Evolutionary conservation across 2,113 vertebrate genomes (phyloP).

Genomic region (Andinoacara biseriatus): DNA sequence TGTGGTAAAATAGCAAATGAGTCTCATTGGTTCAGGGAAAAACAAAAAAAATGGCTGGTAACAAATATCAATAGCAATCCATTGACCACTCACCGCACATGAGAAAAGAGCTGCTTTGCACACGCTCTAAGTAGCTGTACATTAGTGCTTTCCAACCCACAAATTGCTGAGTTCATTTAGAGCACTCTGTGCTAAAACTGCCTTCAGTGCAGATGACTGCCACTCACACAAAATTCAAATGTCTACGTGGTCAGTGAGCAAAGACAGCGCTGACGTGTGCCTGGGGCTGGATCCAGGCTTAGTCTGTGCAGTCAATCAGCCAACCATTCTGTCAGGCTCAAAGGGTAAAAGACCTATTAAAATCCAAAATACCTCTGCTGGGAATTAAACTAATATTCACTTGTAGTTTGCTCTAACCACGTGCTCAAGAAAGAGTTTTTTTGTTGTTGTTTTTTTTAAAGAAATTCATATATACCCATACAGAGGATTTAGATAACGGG

Average conservation of each 20-base stretch:
- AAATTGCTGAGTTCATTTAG: constrained; percentile 51
- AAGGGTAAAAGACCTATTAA: constrained; percentile 47
- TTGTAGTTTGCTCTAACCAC: not conserved
- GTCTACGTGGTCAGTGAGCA: constrained; percentile 33
- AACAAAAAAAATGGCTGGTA: not conserved
- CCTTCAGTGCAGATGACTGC: constrained; percentile 11
- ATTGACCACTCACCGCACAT: not conserved
- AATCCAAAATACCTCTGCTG: constrained; percentile 17
- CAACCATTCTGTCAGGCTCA: constrained; percentile 40
- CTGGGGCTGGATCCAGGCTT: constrained; percentile 44
- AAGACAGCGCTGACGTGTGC: constrained; percentile 41
- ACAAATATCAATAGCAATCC: constrained; percentile 26
- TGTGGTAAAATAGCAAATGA: not conserved
- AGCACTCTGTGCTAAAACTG: constrained; percentile 27
- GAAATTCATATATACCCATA: not conserved
- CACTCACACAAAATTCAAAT: constrained; percentile 33
- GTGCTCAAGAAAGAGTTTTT: not conserved
- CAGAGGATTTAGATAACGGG: not conserved
- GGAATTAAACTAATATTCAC: constrained; percentile 38
- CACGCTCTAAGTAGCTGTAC: constrained; percentile 36
- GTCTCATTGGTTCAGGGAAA: not conserved
- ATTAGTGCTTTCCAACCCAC: constrained; percentile 24
- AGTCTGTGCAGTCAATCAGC: constrained; percentile 37
- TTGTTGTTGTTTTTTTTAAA: not conserved
- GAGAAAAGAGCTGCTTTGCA: constrained; percentile 19